A percentile compares a stretch with the other conserved stretches of the same genome.
phyloP scores from a whole-genome alignment of 1,140 invertebrate species.

The Mamestra configurata region DNA sequence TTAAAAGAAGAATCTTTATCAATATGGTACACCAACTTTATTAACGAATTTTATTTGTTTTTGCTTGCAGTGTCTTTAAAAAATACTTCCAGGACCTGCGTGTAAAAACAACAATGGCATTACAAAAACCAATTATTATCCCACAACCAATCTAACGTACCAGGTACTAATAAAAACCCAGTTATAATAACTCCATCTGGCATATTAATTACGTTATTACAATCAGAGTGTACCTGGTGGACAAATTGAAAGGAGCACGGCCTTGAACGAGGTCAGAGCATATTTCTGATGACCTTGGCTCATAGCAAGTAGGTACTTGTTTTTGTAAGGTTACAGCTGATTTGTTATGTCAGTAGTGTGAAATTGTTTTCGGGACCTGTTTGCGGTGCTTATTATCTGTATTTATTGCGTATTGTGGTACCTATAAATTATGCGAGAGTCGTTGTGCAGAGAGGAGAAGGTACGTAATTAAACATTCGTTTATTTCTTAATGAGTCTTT shows the following conservation, averaged over 20 bases:
- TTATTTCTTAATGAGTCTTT: no score
- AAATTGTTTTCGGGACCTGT: conserved; percentile 24
- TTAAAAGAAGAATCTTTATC: no score
- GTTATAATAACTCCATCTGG: neutral
- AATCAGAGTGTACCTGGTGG: neutral
- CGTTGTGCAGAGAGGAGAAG: no score
- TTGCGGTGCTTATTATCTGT: neutral
- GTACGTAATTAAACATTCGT: no score
- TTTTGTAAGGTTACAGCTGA: conserved; percentile 23
- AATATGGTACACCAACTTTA: no score
- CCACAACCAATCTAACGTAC: no score
- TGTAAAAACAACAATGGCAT: no score
- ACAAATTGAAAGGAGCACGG: conserved; percentile 4
- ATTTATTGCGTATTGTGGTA: neutral
- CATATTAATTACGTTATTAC: conserved; percentile 2
- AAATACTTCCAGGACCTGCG: no score
- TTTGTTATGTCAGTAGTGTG: conserved; percentile 36
- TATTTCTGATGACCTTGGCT: conserved; percentile 29
- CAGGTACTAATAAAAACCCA: neutral
- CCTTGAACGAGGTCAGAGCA: conserved; percentile 24
- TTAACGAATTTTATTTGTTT: no score
- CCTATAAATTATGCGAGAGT: neutral
- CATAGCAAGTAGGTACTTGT: conserved; percentile 21
- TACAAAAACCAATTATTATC: no score
- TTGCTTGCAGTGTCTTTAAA: no score